Evolutionary conservation across 2,113 vertebrate species (phyloP).

Genomic region (Fregetta grallaria): DNA sequence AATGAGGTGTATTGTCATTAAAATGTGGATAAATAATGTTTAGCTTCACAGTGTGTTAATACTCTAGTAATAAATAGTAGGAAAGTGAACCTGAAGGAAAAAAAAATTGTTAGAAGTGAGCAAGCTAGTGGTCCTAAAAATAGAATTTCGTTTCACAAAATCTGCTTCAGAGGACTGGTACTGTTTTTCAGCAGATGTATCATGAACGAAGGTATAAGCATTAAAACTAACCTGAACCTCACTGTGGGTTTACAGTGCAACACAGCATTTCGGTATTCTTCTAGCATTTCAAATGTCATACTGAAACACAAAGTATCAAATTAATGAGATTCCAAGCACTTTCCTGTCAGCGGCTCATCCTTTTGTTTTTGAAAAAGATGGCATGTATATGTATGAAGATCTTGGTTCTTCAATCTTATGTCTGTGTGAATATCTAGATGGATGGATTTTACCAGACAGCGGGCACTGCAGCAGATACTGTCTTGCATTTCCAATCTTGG

Average conservation of each 20-base stretch:
- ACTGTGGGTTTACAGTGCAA: background rate
- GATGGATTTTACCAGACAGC: background rate
- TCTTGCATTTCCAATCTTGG: background rate
- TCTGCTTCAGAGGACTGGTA: background rate
- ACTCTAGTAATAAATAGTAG: background rate
- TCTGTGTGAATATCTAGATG: background rate
- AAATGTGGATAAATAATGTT: background rate
- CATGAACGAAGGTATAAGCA: background rate
- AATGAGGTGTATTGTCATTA: background rate
- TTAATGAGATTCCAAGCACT: background rate
- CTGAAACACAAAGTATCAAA: background rate
- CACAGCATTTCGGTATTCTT: background rate
- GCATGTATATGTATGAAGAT: background rate
- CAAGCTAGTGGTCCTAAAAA: background rate
- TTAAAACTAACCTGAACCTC: background rate
- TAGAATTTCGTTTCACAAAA: background rate
- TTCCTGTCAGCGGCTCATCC: background rate
- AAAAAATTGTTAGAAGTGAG: background rate
- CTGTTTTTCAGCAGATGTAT: background rate
- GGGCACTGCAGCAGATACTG: background rate
- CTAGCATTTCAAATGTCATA: background rate
- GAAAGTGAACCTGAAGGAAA: background rate
- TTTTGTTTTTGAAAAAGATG: background rate
- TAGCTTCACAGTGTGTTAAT: background rate
- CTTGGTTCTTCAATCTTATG: background rate